Evolutionary conservation across 2,888 invertebrate genomes (phyloP).

Genomic region (Netelia fuscicornis): DNA sequence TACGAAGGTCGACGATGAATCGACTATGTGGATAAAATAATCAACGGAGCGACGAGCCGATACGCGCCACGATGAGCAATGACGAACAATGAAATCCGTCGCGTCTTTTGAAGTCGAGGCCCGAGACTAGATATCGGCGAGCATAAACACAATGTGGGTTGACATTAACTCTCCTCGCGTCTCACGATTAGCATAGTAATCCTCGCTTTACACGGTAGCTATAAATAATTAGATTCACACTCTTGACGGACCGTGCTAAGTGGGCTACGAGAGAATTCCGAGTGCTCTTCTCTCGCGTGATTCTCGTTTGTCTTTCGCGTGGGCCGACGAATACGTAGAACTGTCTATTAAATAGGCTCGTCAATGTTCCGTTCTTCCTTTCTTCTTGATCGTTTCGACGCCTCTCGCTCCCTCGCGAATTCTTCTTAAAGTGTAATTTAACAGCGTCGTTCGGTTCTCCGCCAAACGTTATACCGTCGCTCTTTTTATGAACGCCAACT

Average conservation of each 20-base stretch:
- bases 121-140: constrained; percentile 44
- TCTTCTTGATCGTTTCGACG: background rate
- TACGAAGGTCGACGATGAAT: too few relatives aligned
- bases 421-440: too few relatives aligned
- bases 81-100: constrained; percentile 31
- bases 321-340: background rate
- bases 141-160: constrained; percentile 77
- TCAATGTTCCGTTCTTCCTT: background rate
- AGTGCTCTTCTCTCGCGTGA: constrained; percentile 30
- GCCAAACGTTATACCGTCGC: constrained; percentile 21
- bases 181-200: constrained; percentile 81
- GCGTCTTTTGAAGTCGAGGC: constrained; percentile 31
- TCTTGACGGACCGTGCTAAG: constrained; percentile 72
- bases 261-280: constrained; percentile 65
- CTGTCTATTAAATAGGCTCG: background rate
- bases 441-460: constrained; percentile 9
- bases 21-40: too few relatives aligned
- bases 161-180: constrained; percentile 77
- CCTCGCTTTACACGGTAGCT: constrained; percentile 70
- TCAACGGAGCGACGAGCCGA: too few relatives aligned
- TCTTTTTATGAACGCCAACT: background rate
- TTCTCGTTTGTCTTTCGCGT: constrained; percentile 15
- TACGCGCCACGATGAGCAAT: too few relatives aligned
- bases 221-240: constrained; percentile 82
- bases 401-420: too few relatives aligned